These are phyloP conservation scores for Muscicapa adusta DNA, from an alignment of 2,113 vertebrate species.

Conservation along the genomic window DNA sequence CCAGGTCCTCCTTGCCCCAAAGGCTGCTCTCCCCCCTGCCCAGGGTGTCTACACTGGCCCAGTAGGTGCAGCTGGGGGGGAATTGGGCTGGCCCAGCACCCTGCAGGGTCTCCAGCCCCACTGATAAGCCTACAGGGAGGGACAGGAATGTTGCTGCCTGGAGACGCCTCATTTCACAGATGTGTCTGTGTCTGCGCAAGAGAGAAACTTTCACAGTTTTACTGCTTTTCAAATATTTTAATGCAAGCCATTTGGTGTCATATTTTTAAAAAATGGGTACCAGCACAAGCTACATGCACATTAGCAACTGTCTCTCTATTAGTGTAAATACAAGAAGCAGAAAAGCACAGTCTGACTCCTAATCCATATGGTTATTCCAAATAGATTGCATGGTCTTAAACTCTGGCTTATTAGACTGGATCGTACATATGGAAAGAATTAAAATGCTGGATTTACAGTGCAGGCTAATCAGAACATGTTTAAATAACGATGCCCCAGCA, in stretches of 20 bases:
- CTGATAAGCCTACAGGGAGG: background rate
- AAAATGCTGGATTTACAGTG: slow-evolving; percentile 53
- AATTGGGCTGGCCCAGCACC: background rate
- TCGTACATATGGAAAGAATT: slow-evolving; percentile 58
- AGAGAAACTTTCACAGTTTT: slow-evolving; percentile 36
- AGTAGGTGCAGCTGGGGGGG: background rate
- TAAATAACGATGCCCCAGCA: slow-evolving; percentile 46
- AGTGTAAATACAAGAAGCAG: slow-evolving; percentile 51
- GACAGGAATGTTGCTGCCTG: background rate
- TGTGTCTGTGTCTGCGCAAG: background rate
- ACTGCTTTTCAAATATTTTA: slow-evolving; percentile 50
- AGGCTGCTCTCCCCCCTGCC: background rate
- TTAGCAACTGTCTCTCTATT: slow-evolving; percentile 32
- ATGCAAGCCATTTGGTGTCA: slow-evolving; percentile 57
- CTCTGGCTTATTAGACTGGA: slow-evolving; percentile 42
- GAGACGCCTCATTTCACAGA: background rate
- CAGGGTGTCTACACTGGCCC: background rate
- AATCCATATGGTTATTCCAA: slow-evolving; percentile 53
- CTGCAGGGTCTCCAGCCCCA: background rate
- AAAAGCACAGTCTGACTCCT: slow-evolving; percentile 55
- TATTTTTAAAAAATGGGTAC: slow-evolving; percentile 24
- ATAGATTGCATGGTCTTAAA: slow-evolving; percentile 55
- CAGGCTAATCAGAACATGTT: slow-evolving; percentile 54
- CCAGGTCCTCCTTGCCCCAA: background rate
- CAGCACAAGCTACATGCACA: slow-evolving; percentile 20